Evolutionary conservation across 2,797 vertebrate genomes (phyloP), one percentile per base, ranked within the genome.

Genomic region (Arnoldichthys spilopterus): DNA sequence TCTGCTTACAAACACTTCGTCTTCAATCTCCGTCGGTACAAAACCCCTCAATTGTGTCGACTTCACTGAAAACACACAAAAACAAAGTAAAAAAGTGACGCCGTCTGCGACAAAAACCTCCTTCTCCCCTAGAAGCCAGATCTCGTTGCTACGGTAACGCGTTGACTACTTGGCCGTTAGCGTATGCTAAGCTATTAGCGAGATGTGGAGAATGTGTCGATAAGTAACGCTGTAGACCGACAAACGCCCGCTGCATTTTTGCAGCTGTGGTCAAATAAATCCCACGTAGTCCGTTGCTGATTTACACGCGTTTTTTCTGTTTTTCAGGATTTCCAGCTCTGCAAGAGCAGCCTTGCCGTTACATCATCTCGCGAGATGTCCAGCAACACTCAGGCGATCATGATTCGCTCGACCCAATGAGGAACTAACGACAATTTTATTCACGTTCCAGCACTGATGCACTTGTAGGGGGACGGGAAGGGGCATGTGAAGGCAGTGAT

Each of bases 111-210:
- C 3, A 15, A 30, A 30, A 6, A 1, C 24, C 9, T 12, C 13
- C 2, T 30, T 32, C 16, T 62, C 6, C 2, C 4, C 30, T 26
- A 34, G 59, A 1, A 32, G 49, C 34, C n/a, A 59, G 4, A 51
- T 13, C 69, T 28, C 64, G 83, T 84, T 84, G 83, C 80, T 79
- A 84, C 62, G 83, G 80, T 67, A 78, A 82, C 83, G 56, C 59
- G 56, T 69, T 76, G 22, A 24, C 62, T 53, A 47, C 20, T 1
- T 37, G 56, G 47, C 54, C 12, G 22, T 24, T 69, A 69, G 72
- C 43, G 2, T 22, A 22, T 5, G 54, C 28, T n/a, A n/a, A n/a
- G n/a, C n/a, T n/a, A n/a, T n/a, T n/a, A n/a, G n/a, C n/a, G n/a
- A n/a, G n/a, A n/a, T n/a, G n/a, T n/a, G n/a, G 26, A 40, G 8